Conservation (phyloP, 1,140 invertebrate genomes). For the Carposina sasakii region DNA sequence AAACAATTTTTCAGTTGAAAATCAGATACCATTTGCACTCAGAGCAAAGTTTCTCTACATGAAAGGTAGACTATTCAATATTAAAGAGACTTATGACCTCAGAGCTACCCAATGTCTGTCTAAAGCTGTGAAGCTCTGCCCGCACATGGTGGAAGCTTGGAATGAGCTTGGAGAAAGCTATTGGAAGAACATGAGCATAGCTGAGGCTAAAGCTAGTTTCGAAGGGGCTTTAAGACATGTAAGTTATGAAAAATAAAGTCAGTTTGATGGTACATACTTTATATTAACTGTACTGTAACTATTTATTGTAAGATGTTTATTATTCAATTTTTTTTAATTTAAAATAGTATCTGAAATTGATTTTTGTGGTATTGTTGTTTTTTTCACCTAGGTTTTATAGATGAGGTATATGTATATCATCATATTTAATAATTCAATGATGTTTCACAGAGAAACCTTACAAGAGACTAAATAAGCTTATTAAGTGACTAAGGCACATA, state of each 20-base stretch:
- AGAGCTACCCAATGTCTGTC: slow-evolving; percentile 83
- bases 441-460: no score
- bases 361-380: no score
- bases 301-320: no score
- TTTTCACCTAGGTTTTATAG: no score
- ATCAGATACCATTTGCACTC: slow-evolving; percentile 65
- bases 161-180: slow-evolving; percentile 93
- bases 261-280: no score
- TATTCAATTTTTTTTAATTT: no score
- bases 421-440: no score
- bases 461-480: no score
- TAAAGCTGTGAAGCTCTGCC: slow-evolving; percentile 90
- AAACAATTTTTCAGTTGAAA: slow-evolving; percentile 64
- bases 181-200: slow-evolving; percentile 89
- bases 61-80: slow-evolving; percentile 85
- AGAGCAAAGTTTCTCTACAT: slow-evolving; percentile 82
- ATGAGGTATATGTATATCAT: no score
- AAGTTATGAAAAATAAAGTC: slow-evolving; percentile 57
- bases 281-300: no score
- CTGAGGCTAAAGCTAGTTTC: slow-evolving; percentile 90
- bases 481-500: no score
- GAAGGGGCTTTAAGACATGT: slow-evolving; percentile 86
- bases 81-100: slow-evolving; percentile 78
- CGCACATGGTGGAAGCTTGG: slow-evolving; percentile 88
- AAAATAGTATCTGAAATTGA: no score